Percentiles rank a stretch among this genome's conserved stretches.
Evolutionary conservation across 2,113 vertebrate species (phyloP).

Genomic region (Eretmochelys imbricata): DNA sequence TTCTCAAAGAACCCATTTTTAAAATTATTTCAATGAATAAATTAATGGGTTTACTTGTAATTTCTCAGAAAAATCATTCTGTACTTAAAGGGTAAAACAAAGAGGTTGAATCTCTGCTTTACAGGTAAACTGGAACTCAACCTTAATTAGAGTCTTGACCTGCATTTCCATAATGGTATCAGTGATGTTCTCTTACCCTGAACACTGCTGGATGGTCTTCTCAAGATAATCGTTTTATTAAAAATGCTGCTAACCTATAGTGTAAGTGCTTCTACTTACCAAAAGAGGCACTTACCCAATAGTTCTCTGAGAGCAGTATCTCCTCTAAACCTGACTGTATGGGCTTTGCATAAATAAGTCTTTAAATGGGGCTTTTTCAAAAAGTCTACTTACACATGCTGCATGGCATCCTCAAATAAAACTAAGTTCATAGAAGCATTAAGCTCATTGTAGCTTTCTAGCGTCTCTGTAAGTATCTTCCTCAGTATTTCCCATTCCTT

Average conservation of each 20-base stretch:
- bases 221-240: not conserved
- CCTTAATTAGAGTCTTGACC: not conserved
- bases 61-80: not conserved
- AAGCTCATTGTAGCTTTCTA: slow-evolving; percentile 84
- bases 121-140: not conserved
- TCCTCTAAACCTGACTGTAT: not conserved
- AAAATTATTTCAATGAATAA: not conserved
- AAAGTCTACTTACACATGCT: slow-evolving; percentile 80
- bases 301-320: not conserved
- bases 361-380: not conserved
- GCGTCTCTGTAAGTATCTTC: slow-evolving; percentile 75
- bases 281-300: not conserved
- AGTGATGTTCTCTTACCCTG: not conserved
- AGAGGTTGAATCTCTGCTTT: not conserved
- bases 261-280: not conserved
- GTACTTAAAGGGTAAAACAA: not conserved
- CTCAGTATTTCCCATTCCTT: slow-evolving; percentile 79
- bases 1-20: not conserved
- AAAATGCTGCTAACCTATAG: not conserved
- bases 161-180: not conserved
- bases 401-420: slow-evolving; percentile 85
- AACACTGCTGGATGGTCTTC: not conserved
- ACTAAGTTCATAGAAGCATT: slow-evolving; percentile 81
- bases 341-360: not conserved
- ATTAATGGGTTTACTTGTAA: not conserved